Conservation (phyloP, 2,113 vertebrate species). For the Alouatta palliata region DNA sequence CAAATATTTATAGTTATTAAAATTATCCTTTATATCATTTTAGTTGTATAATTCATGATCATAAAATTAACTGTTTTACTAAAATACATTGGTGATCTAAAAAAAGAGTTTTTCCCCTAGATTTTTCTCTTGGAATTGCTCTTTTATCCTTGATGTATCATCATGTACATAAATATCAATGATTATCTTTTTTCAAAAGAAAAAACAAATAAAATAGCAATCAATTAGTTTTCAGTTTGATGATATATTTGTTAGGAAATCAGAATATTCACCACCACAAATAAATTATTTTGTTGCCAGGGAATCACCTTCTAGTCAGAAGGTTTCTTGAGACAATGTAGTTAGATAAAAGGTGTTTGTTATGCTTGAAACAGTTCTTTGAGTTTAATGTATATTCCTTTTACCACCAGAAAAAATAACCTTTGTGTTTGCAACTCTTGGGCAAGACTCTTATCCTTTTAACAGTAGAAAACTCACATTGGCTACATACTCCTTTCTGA, state of each 20-base stretch:
- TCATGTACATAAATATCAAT: background rate
- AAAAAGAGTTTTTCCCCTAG: background rate
- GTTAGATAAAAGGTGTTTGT: background rate
- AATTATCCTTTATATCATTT: background rate
- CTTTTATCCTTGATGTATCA: background rate
- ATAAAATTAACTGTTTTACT: background rate
- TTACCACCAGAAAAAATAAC: background rate
- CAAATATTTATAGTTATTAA: background rate
- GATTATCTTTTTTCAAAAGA: background rate
- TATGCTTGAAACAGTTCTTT: background rate
- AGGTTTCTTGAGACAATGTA: background rate
- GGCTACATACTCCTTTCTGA: background rate
- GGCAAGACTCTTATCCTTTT: background rate
- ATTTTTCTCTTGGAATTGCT: background rate
- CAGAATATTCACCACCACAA: background rate
- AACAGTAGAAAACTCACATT: background rate
- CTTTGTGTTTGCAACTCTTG: background rate
- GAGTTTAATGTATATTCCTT: background rate
- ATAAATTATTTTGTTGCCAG: background rate
- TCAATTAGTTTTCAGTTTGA: constrained; percentile 11
- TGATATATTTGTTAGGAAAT: background rate
- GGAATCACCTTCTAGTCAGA: background rate
- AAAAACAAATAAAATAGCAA: background rate
- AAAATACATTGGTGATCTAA: background rate
- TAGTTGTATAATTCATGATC: background rate